These are phyloP conservation scores for Macrophya alboannulata DNA, from an alignment of 2,888 invertebrate species.

Conservation along the genomic window DNA sequence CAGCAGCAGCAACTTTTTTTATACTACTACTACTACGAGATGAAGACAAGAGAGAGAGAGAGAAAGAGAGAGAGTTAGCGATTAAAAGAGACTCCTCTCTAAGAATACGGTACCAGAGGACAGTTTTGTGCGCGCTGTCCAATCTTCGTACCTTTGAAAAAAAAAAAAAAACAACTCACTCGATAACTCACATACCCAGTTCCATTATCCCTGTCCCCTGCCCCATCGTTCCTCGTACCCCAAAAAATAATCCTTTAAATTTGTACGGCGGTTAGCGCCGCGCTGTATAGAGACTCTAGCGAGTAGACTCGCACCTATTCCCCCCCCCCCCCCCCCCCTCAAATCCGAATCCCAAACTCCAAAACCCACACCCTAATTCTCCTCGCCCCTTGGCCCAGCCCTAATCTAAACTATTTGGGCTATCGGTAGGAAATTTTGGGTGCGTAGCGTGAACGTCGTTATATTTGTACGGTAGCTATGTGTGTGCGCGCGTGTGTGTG, in stretches of 20 bases:
- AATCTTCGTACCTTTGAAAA: slow-evolving; percentile 7
- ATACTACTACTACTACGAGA: slow-evolving; percentile 70
- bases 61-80: background rate
- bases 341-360: slow-evolving; percentile 32
- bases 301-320: slow-evolving; percentile 72
- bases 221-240: background rate
- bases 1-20: slow-evolving; percentile 73
- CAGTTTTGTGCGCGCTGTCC: slow-evolving; percentile 43
- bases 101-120: slow-evolving; percentile 40
- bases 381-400: slow-evolving; percentile 63
- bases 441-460: slow-evolving; percentile 73
- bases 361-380: background rate
- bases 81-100: background rate
- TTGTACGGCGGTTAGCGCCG: slow-evolving; percentile 76
- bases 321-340: background rate
- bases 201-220: background rate
- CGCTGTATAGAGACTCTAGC: slow-evolving; percentile 77
- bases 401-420: slow-evolving; percentile 30
- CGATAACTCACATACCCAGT: slow-evolving; percentile 32
- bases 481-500: slow-evolving; percentile 75
- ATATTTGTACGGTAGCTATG: slow-evolving; percentile 77
- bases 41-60: slow-evolving; percentile 46
- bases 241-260: slow-evolving; percentile 61
- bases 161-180: background rate
- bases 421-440: slow-evolving; percentile 55